Evolutionary conservation across 2,888 invertebrate species (phyloP).

Genomic region (Cerceris rybyensis): DNA sequence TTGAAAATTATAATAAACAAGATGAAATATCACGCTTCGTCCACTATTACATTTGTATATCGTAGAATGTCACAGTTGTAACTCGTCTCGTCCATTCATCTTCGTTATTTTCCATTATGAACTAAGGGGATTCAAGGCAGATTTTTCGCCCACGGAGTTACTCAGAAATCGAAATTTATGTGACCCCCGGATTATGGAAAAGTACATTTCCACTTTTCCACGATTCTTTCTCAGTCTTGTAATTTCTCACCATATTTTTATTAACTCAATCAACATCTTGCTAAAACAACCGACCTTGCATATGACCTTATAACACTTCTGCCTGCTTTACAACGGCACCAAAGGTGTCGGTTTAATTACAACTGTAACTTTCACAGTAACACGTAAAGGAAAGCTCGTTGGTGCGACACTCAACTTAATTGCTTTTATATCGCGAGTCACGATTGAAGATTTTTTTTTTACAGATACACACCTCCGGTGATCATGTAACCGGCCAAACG

Average conservation of each 20-base stretch:
- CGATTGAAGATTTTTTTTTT: not conserved
- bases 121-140: conserved; percentile 47
- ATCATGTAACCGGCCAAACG: too few relatives aligned
- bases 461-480: not conserved
- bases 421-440: not conserved
- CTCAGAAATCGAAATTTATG: conserved; percentile 54
- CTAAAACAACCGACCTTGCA: not conserved
- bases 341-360: not conserved
- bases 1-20: not conserved
- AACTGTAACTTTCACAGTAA: not conserved
- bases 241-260: not conserved
- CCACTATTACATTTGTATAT: conserved; percentile 33
- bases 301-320: too few relatives aligned
- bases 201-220: not conserved
- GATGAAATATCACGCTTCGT: conserved; percentile 11
- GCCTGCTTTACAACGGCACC: too few relatives aligned
- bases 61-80: conserved; percentile 33
- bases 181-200: conserved; percentile 1
- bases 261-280: not conserved
- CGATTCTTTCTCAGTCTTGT: not conserved
- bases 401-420: not conserved
- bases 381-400: not conserved
- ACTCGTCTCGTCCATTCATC: conserved; percentile 35
- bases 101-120: conserved; percentile 45
- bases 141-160: conserved; percentile 41